Evolutionary conservation across 1,140 invertebrate species (phyloP).

Genomic region (Matsumurasca onukii): DNA sequence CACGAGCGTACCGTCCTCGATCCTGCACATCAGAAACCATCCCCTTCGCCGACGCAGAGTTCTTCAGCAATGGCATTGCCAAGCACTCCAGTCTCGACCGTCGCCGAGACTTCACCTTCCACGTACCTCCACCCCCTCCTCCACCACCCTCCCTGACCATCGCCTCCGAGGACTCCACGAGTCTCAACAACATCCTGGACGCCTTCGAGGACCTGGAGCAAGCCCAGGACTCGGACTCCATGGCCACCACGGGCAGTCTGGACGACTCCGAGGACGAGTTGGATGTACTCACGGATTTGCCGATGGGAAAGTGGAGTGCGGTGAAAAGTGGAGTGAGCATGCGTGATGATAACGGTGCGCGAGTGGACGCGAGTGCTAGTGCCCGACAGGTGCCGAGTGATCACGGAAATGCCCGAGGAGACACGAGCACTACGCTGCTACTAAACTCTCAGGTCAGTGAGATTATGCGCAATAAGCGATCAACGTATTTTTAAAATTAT

Average conservation of each 20-base stretch:
- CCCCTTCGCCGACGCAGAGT: slow-evolving; percentile 35
- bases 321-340: neutral
- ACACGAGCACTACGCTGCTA: neutral
- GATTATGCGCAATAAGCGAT: too few species aligned
- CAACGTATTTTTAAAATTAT: too few species aligned
- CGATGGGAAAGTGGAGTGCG: slow-evolving; percentile 14
- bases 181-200: slow-evolving; percentile 38
- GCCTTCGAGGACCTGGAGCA: slow-evolving; percentile 34
- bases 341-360: neutral
- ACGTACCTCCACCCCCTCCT: neutral
- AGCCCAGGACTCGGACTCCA: neutral
- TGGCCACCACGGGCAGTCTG: neutral
- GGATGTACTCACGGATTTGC: slow-evolving; percentile 11
- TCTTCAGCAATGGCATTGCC: neutral
- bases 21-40: slow-evolving; percentile 38
- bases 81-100: neutral
- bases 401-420: neutral
- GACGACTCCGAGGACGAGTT: slow-evolving; percentile 5
- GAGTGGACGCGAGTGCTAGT: neutral
- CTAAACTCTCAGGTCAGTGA: neutral
- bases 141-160: neutral
- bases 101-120: neutral
- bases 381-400: neutral
- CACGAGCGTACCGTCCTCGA: slow-evolving; percentile 30
- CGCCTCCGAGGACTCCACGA: slow-evolving; percentile 36